Base-by-base conservation (phyloP, 2,888 invertebrate species). In the Ligdia adustata region DNA sequence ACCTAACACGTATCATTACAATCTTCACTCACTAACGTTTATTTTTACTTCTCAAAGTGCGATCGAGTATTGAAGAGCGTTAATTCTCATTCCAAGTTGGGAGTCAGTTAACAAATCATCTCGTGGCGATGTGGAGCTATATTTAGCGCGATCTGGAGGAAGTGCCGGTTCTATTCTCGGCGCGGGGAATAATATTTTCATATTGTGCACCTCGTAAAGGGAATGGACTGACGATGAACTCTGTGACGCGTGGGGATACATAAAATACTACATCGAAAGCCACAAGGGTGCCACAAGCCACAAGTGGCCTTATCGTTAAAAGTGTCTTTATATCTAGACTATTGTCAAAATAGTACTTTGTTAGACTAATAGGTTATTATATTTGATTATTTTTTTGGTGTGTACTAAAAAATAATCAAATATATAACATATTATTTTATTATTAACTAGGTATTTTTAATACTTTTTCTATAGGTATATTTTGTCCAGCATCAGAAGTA, bases 21-120 rank as follows among this genome's bases (percentile, higher is more conserved):
- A n/a, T n/a, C n/a, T n/a, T n/a, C n/a, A n/a, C n/a, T n/a, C n/a
- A n/a, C n/a, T n/a, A 7, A 22, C 1, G 22, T n/a, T 22, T 22
- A 22, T 22, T 22, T n/a, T n/a, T 22, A 22, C 6, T 6, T 22
- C 3, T 4, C 7, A 22, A 22, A 22, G 22, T 22, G n/a, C 2
- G 22, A n/a, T 22, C 6, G 3, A 7, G 24, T 29, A 28, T 2
- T 4, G n/a, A 33, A 39, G 43, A 32, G 37, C 33, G 46, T 37
- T 54, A 51, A 47, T 50, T 43, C 34, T 9, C 39, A 13, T 6
- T 31, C 35, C 18, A 34, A 31, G 9, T 27, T 18, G 15, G 37
- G 31, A 49, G 49, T 47, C 32, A 16, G 28, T 42, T 42, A 52
- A 51, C 51, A 45, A 44, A 49, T 55, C 42, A 43, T 40, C 41